Percentiles rank a stretch among this genome's conserved stretches.
phyloP scores from a whole-genome alignment of 2,888 invertebrate genomes.

The Torymus tubicola region DNA sequence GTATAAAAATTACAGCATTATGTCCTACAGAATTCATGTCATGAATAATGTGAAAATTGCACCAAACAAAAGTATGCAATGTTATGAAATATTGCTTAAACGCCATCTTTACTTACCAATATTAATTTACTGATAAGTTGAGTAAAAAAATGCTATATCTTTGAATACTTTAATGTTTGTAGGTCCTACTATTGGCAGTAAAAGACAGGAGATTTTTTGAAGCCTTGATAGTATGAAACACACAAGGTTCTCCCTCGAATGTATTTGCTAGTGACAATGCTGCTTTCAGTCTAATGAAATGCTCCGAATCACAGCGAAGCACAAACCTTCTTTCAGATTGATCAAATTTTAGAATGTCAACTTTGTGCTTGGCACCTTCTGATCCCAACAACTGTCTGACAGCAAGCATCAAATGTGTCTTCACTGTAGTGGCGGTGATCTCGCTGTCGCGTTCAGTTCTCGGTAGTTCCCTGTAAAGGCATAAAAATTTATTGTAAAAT shows the following conservation, averaged over 20 bases:
- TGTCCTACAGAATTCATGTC: too few species aligned
- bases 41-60: too few species aligned
- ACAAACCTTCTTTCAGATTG: slow-evolving; percentile 76
- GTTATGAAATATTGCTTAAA: too few species aligned
- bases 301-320: slow-evolving; percentile 78
- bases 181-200: slow-evolving; percentile 68
- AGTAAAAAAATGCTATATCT: slow-evolving; percentile 26
- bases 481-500: slow-evolving; percentile 29
- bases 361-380: slow-evolving; percentile 77
- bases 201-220: slow-evolving; percentile 75
- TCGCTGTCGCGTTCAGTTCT: slow-evolving; percentile 70
- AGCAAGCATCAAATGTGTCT: slow-evolving; percentile 79
- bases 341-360: slow-evolving; percentile 81
- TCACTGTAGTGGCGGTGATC: slow-evolving; percentile 78
- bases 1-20: too few species aligned
- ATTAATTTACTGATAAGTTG: not conserved
- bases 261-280: slow-evolving; percentile 78
- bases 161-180: slow-evolving; percentile 63
- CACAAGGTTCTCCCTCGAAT: slow-evolving; percentile 77
- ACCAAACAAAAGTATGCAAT: too few species aligned
- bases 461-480: slow-evolving; percentile 76
- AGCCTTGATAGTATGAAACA: slow-evolving; percentile 79
- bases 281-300: slow-evolving; percentile 79
- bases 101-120: slow-evolving; percentile 6
- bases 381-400: slow-evolving; percentile 80